phyloP scores from a whole-genome alignment of 2,797 vertebrate species.

The Telmatherina bonti region DNA sequence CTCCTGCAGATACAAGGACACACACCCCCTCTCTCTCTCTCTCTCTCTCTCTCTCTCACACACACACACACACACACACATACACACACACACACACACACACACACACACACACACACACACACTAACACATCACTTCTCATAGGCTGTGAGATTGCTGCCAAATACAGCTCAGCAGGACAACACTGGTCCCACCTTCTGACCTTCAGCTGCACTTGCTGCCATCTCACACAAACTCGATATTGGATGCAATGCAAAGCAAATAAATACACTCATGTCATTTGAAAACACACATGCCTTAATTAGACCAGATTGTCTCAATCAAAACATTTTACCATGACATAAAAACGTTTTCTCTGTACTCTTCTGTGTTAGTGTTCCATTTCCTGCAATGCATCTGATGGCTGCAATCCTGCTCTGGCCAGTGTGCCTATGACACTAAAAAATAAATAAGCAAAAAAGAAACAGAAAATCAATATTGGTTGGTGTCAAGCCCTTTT shows the following conservation, averaged over 20 bases:
- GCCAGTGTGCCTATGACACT: constrained; percentile 24
- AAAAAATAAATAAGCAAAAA: constrained; percentile 40
- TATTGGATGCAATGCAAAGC: constrained; percentile 8
- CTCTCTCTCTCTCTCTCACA: too few relatives aligned
- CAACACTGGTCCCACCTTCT: constrained; percentile 36
- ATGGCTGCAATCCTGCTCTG: background rate
- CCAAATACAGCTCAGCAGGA: constrained; percentile 63
- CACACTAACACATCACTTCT: constrained; percentile 31
- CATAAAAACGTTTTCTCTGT: background rate
- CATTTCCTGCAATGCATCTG: constrained; percentile 2
- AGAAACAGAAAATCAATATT: constrained; percentile 37
- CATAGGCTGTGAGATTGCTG: constrained; percentile 47
- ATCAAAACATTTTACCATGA: background rate
- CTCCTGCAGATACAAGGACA: constrained; percentile 26
- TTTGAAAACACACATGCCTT: background rate
- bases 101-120: constrained; percentile 18
- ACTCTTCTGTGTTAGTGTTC: background rate
- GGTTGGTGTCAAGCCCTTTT: constrained; percentile 50
- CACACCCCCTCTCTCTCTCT: too few relatives aligned
- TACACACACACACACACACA: too few relatives aligned
- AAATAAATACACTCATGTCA: background rate
- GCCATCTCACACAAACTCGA: constrained; percentile 37
- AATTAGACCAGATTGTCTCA: background rate
- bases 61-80: too few relatives aligned
- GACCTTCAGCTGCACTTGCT: constrained; percentile 72